Evolutionary conservation across 2,113 vertebrate species (phyloP).

Genomic region (Myrmecophaga tridactyla): DNA sequence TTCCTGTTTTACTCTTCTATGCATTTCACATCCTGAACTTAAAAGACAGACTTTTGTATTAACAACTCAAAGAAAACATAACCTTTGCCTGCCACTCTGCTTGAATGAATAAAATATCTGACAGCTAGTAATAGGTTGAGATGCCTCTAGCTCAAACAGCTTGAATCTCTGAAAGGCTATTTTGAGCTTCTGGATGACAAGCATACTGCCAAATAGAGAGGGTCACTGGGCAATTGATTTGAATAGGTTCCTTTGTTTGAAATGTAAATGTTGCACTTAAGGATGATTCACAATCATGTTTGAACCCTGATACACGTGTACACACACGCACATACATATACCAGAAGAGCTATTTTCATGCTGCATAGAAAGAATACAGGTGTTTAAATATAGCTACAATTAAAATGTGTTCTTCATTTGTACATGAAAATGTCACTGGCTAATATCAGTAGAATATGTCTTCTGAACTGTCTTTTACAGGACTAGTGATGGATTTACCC

Average conservation of each 20-base stretch:
- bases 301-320: background rate
- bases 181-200: constrained; percentile 46
- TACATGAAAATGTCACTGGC: constrained; percentile 14
- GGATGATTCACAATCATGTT: background rate
- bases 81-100: constrained; percentile 44
- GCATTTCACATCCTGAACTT: constrained; percentile 37
- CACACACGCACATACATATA: background rate
- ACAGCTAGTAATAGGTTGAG: constrained; percentile 39
- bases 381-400: constrained; percentile 17
- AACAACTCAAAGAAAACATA: constrained; percentile 60
- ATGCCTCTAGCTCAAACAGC: background rate
- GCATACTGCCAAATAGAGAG: constrained; percentile 7
- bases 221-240: background rate
- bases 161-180: constrained; percentile 49
- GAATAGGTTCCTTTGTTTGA: constrained; percentile 28
- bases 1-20: constrained; percentile 52
- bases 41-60: constrained; percentile 48
- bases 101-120: constrained; percentile 47
- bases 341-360: background rate
- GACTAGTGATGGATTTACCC: background rate
- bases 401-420: constrained; percentile 27
- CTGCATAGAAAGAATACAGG: background rate
- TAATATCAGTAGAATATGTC: background rate
- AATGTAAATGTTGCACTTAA: constrained; percentile 45
- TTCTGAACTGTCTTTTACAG: background rate